Conservation (phyloP, 2,113 vertebrate genomes). For the Microcebus ravelobensis region DNA sequence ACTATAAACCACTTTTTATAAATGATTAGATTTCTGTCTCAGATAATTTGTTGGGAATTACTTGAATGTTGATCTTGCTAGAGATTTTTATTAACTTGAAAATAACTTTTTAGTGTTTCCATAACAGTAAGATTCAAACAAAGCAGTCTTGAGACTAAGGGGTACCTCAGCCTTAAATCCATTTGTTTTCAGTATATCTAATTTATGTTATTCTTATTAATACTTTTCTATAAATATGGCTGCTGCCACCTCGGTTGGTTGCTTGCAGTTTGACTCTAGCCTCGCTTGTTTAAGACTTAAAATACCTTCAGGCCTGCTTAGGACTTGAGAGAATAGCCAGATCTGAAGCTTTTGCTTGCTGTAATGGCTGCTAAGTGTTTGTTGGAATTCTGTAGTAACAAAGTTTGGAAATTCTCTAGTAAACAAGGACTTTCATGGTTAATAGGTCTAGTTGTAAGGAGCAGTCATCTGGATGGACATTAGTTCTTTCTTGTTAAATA, state of each 20-base stretch:
- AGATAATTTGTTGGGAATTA: conserved; percentile 19
- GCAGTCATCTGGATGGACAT: not conserved
- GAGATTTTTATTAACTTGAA: conserved; percentile 52
- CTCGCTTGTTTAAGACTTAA: conserved; percentile 52
- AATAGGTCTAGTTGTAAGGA: not conserved
- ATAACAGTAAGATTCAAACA: not conserved
- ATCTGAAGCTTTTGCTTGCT: not conserved
- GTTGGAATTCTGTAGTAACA: not conserved
- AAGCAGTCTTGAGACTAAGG: not conserved
- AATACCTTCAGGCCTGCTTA: not conserved
- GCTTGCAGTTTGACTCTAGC: conserved; percentile 23
- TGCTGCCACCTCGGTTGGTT: not conserved
- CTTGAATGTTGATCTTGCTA: not conserved
- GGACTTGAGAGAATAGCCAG: not conserved
- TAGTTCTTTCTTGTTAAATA: not conserved
- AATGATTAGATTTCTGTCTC: not conserved
- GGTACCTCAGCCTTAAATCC: not conserved
- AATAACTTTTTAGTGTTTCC: conserved; percentile 33
- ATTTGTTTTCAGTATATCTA: not conserved
- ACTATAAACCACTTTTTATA: not conserved
- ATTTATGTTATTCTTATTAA: not conserved
- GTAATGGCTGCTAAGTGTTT: not conserved
- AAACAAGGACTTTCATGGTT: not conserved
- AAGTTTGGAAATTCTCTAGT: not conserved
- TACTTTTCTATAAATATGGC: conserved; percentile 28